Evolutionary conservation across 2,797 vertebrate species (phyloP).

Genomic region (Novumbra hubbsi): DNA sequence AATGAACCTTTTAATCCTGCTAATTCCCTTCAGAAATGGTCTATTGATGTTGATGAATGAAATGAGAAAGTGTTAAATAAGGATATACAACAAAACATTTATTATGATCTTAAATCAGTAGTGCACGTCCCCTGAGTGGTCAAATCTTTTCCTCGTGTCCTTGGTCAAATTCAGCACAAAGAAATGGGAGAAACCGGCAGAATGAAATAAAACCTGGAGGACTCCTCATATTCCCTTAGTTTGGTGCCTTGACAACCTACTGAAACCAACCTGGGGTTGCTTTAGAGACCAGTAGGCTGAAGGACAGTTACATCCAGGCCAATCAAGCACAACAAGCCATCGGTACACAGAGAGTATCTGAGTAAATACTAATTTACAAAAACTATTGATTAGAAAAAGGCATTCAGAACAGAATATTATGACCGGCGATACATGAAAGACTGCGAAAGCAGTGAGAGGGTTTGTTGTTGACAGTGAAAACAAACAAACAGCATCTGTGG

Average conservation of each 20-base stretch:
- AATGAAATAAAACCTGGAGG: background rate
- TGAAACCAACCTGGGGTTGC: background rate
- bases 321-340: background rate
- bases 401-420: background rate
- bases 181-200: background rate
- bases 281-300: background rate
- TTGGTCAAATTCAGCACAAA: background rate
- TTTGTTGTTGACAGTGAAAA: background rate
- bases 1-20: too few relatives aligned
- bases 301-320: background rate
- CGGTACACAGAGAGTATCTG: background rate
- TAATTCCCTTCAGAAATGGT: too few relatives aligned
- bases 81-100: background rate
- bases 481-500: background rate
- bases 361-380: background rate
- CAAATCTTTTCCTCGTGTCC: background rate
- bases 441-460: slow-evolving; percentile 5
- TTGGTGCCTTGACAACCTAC: background rate
- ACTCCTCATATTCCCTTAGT: background rate
- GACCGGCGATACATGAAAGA: background rate
- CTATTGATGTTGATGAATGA: too few relatives aligned
- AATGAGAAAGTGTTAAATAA: too few relatives aligned
- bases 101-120: background rate
- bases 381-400: slow-evolving; percentile 10
- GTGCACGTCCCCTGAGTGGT: background rate